phyloP scores from a whole-genome alignment of 1,140 invertebrate genomes.

The Cydia amplana region DNA sequence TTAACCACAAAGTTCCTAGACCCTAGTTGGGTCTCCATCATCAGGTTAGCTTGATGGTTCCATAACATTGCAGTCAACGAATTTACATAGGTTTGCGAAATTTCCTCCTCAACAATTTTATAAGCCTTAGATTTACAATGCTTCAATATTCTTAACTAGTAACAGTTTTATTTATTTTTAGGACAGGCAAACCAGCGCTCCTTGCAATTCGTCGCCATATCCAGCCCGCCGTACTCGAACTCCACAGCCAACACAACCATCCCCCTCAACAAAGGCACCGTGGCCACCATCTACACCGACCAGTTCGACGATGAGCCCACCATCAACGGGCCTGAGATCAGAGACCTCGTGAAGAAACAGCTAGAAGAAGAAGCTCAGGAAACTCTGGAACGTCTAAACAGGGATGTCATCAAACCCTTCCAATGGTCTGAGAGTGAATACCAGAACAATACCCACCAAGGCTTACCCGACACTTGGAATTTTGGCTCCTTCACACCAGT shows the following conservation, averaged over 20 bases:
- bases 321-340: slow-evolving; percentile 61
- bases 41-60: too few species aligned
- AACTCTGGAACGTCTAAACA: slow-evolving; percentile 62
- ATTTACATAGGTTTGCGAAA: too few species aligned
- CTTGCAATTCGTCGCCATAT: slow-evolving; percentile 65
- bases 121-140: too few species aligned
- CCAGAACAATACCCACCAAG: slow-evolving; percentile 55
- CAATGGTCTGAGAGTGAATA: slow-evolving; percentile 74
- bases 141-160: background rate
- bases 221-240: slow-evolving; percentile 69
- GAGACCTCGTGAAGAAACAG: slow-evolving; percentile 63
- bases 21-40: too few species aligned
- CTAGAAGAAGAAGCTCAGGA: slow-evolving; percentile 67
- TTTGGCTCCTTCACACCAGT: slow-evolving; percentile 65
- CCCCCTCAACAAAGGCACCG: slow-evolving; percentile 64
- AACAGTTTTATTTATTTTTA: slow-evolving; percentile 42
- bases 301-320: slow-evolving; percentile 64
- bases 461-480: slow-evolving; percentile 71
- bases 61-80: too few species aligned
- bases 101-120: too few species aligned
- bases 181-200: slow-evolving; percentile 45
- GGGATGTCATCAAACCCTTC: slow-evolving; percentile 66
- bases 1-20: too few species aligned
- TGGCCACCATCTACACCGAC: slow-evolving; percentile 67
- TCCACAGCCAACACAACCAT: slow-evolving; percentile 39